Evolutionary conservation across 2,888 invertebrate species (phyloP).

Genomic region (Meloe dianella): DNA sequence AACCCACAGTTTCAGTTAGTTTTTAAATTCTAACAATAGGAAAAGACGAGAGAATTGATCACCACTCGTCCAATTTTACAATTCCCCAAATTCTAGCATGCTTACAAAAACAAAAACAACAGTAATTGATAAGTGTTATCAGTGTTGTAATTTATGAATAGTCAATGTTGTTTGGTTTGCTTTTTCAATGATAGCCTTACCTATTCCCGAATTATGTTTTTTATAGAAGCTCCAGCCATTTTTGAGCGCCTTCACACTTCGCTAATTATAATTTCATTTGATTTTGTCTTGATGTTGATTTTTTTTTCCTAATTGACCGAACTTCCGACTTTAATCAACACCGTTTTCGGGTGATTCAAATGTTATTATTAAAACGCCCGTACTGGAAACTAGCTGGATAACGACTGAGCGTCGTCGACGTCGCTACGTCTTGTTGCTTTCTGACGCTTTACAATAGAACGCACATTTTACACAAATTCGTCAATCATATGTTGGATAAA

Average conservation of each 20-base stretch:
- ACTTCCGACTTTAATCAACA: neutral
- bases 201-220: neutral
- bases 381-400: neutral
- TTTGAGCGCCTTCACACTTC: neutral
- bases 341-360: no score
- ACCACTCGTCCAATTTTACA: no score
- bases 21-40: no score
- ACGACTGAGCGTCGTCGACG: conserved; percentile 7
- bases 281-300: neutral
- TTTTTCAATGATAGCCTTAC: neutral
- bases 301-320: neutral
- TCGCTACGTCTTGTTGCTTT: neutral
- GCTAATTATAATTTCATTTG: neutral
- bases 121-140: neutral
- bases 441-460: neutral
- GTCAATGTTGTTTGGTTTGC: neutral
- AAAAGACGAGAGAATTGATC: no score
- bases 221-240: neutral
- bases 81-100: no score
- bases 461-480: neutral
- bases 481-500: no score
- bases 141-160: neutral
- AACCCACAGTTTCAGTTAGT: no score
- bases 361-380: neutral
- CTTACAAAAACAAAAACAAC: no score